These are phyloP conservation scores for Ictalurus punctatus DNA, from an alignment of 2,113 vertebrate genomes.

Conservation along the genomic window DNA sequence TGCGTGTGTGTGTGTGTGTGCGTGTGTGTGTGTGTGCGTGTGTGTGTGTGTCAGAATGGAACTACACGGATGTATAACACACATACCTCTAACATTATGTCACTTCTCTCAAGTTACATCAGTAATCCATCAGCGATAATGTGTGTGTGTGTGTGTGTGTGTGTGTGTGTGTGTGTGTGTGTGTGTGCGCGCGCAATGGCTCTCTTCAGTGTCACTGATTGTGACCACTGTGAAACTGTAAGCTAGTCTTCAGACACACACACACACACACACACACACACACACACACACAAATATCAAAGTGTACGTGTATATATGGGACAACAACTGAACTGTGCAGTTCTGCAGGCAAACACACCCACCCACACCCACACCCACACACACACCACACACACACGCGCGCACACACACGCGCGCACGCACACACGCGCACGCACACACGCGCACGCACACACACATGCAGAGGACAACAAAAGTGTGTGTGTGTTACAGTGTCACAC, in stretches of 20 bases:
- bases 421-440: neutral
- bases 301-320: neutral
- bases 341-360: neutral
- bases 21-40: conserved; percentile 10
- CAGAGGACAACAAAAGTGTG: neutral
- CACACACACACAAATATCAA: neutral
- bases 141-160: neutral
- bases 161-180: conserved; percentile 5
- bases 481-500: neutral
- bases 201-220: conserved; percentile 3
- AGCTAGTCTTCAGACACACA: neutral
- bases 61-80: conserved; percentile 10
- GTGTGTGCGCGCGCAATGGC: neutral
- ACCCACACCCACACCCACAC: neutral
- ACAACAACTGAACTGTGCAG: neutral
- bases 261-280: neutral
- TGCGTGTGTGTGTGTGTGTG: neutral
- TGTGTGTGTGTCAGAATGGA: neutral
- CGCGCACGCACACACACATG: neutral
- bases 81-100: conserved; percentile 42
- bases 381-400: neutral
- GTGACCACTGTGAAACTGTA: conserved; percentile 41
- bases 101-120: conserved; percentile 40
- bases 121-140: conserved; percentile 13
- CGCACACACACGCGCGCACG: neutral